Percentiles rank a stretch among this genome's conserved stretches.
Conservation (phyloP, 1,140 invertebrate species). For the Rhyacophila brunnea region DNA sequence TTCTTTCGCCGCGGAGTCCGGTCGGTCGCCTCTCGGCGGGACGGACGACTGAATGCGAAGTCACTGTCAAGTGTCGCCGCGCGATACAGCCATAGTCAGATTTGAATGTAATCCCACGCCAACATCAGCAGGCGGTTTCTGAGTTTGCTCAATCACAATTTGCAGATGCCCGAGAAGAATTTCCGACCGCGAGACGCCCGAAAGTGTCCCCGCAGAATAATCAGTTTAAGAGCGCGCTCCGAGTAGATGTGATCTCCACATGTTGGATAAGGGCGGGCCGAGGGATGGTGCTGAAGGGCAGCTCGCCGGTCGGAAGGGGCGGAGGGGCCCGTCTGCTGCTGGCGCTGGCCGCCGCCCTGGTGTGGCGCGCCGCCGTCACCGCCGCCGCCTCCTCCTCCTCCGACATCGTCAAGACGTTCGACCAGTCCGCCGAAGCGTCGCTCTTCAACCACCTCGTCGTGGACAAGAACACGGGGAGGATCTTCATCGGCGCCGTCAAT, state of each 20-base stretch:
- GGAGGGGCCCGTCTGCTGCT: slow-evolving; percentile 38
- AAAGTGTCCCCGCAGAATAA: slow-evolving; percentile 1
- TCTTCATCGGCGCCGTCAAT: slow-evolving; percentile 94
- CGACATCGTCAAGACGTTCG: slow-evolving; percentile 67
- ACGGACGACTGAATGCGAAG: no score
- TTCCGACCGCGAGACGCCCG: slow-evolving; percentile 10
- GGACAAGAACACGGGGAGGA: slow-evolving; percentile 85
- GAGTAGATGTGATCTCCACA: slow-evolving; percentile 10
- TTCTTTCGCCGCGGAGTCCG: not conserved
- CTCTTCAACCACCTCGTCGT: slow-evolving; percentile 85
- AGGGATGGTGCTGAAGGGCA: slow-evolving; percentile 37
- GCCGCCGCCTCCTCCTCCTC: slow-evolving; percentile 24
- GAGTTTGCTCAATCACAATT: slow-evolving; percentile 22
- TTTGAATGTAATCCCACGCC: not conserved
- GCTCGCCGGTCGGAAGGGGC: slow-evolving; percentile 32
- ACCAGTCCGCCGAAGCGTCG: slow-evolving; percentile 55
- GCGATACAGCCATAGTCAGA: no score
- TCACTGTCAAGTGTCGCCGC: no score
- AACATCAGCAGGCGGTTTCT: slow-evolving; percentile 13
- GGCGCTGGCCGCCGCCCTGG: slow-evolving; percentile 3
- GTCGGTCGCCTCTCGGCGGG: not conserved
- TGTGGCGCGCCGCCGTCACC: not conserved
- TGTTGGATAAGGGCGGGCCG: slow-evolving; percentile 9
- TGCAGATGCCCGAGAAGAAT: slow-evolving; percentile 23
- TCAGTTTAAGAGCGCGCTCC: slow-evolving; percentile 1